phyloP scores from a whole-genome alignment of 1,140 invertebrate species.

The Drosophila navojoa region DNA sequence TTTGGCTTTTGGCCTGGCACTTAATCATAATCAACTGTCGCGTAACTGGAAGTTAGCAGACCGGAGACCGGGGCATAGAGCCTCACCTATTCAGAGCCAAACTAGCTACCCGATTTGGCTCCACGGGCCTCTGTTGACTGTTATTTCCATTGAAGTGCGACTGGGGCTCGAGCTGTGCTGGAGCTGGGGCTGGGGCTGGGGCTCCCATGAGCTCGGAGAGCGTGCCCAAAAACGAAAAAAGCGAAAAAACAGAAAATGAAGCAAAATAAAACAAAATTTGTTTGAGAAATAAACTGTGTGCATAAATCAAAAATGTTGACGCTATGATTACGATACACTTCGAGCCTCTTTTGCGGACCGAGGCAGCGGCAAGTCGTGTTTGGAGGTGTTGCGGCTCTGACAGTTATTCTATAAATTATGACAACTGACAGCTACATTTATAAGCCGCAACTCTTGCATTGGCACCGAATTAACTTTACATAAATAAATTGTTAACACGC shows the following conservation, averaged over 20 bases:
- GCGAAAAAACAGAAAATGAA: neutral
- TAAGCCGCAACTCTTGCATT: conserved; percentile 77
- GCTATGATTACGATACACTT: conserved; percentile 77
- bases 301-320: conserved; percentile 80
- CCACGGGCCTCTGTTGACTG: conserved; percentile 40
- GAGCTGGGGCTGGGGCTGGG: neutral
- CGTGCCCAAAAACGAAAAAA: conserved; percentile 23
- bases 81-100: conserved; percentile 49
- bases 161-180: neutral
- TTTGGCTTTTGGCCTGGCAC: conserved; percentile 68
- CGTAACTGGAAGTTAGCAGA: conserved; percentile 73
- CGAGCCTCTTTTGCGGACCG: conserved; percentile 42
- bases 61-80: conserved; percentile 35
- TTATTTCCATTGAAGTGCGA: conserved; percentile 31
- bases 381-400: conserved; percentile 74
- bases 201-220: conserved; percentile 56
- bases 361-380: conserved; percentile 63
- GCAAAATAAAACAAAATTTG: conserved; percentile 26
- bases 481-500: conserved; percentile 70
- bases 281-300: conserved; percentile 57
- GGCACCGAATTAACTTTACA: conserved; percentile 52
- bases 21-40: conserved; percentile 83
- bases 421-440: conserved; percentile 82
- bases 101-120: conserved; percentile 49
- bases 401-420: conserved; percentile 82